Evolutionary conservation across 53 echinoderm and acorn worm species (phyloP), one percentile per base, ranked within the genome.

Genomic region (Hippasteria phrygiana): DNA sequence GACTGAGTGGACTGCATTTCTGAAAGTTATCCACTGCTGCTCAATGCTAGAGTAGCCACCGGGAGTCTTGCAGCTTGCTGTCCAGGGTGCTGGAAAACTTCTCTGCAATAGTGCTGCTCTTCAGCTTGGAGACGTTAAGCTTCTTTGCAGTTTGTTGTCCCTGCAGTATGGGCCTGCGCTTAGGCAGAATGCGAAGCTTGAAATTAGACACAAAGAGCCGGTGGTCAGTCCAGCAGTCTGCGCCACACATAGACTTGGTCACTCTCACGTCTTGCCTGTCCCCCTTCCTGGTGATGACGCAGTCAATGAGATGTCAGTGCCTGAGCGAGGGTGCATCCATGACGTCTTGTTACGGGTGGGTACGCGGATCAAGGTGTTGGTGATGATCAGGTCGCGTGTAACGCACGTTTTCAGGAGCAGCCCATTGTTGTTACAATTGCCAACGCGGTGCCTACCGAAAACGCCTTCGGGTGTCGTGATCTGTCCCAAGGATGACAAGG

Each of bases 321-420:
- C 77, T 88, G 88, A 88, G 7, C 88, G 36, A n/a, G 88, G 88
- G 31, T 88, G 77, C 77, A 88, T 89, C 78, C 89, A 78, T 18
- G 89, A 26, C 3, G 89, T 89, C 47, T 80, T 69, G 28, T 65
- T 35, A 3, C 26, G 22, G n/a, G n/a, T 42, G 11, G 55, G 38
- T 55, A 35, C 77, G 3, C 41, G 38, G 51, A 88, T 77, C 7
- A 59, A 13, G 26, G 88, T 88, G 76, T 88, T 88, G 4, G 77
- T 76, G 42, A 88, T 76, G 10, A 37, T 11, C n/a, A 88, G 64
- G 28, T 88, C 62, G 59, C 39, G 36, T 55, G 28, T 40, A n/a
- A 10, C 64, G 77, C 65, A 77, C 22, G 34, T 34, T 5, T 32
- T 55, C 1, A 89, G 80, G 22, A 89, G 81, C n/a, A 1, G 13